These are phyloP conservation scores for Tetranychus truncatus DNA, from an alignment of 2,888 invertebrate species.

Conservation along the genomic window DNA sequence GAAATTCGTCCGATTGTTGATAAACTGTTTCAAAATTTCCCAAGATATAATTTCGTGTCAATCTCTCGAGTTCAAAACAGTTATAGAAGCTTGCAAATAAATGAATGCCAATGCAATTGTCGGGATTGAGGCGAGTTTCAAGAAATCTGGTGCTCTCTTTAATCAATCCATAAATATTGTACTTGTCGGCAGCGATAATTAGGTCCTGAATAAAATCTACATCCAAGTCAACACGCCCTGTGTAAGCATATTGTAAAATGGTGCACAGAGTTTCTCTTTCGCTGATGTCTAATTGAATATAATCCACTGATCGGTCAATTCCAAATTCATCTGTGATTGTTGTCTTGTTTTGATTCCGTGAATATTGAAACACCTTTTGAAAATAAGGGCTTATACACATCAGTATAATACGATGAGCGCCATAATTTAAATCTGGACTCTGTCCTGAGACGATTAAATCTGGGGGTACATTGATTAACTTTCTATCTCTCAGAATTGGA, in stretches of 20 bases:
- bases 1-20: not conserved
- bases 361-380: constrained; percentile 11
- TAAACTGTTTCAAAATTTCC: constrained; percentile 6
- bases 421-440: not conserved
- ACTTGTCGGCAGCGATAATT: constrained; percentile 11
- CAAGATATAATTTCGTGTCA: constrained; percentile 2
- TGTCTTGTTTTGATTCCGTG: not conserved
- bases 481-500: not conserved
- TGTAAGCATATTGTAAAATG: constrained; percentile 12
- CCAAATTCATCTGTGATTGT: not conserved
- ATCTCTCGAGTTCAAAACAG: not conserved
- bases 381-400: constrained; percentile 13
- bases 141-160: constrained; percentile 1
- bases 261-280: not conserved
- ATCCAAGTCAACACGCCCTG: not conserved
- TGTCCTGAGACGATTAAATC: constrained; percentile 6
- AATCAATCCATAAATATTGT: constrained; percentile 7
- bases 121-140: not conserved
- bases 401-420: constrained; percentile 4
- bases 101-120: constrained; percentile 8
- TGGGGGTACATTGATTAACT: constrained; percentile 2
- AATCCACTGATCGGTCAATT: not conserved
- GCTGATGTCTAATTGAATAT: not conserved
- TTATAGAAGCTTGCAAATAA: not conserved
- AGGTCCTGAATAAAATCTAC: not conserved